Conservation (phyloP, 2,113 vertebrate species). For the Oncorhynchus tshawytscha region DNA sequence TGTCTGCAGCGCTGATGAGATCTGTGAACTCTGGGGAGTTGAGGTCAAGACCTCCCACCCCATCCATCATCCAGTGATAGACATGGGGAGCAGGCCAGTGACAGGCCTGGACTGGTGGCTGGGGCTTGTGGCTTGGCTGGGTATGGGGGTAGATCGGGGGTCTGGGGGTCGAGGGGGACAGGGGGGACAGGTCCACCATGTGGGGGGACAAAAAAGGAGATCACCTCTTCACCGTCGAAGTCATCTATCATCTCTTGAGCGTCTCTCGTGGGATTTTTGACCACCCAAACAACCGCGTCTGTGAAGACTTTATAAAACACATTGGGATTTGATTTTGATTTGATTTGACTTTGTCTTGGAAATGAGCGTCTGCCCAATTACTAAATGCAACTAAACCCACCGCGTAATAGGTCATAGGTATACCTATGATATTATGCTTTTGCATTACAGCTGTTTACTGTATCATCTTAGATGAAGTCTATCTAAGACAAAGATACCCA, state of each 20-base stretch:
- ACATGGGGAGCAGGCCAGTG: conserved; percentile 77
- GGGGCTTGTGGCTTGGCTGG: not conserved
- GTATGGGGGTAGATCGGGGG: conserved; percentile 37
- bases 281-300: too few species aligned
- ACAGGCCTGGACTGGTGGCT: conserved; percentile 58
- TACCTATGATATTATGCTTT: not conserved
- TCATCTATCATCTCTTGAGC: too few species aligned
- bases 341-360: too few species aligned
- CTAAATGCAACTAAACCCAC: not conserved
- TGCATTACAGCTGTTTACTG: not conserved
- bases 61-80: conserved; percentile 81
- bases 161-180: conserved; percentile 41
- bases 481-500: not conserved
- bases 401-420: not conserved
- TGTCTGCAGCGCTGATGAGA: conserved; percentile 72
- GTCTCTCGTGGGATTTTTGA: too few species aligned
- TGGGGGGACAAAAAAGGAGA: too few species aligned
- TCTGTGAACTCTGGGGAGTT: conserved; percentile 70
- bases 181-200: too few species aligned
- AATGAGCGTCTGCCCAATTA: too few species aligned
- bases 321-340: too few species aligned
- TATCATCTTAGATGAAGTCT: not conserved
- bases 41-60: conserved; percentile 76
- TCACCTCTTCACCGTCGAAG: too few species aligned
- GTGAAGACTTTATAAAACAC: too few species aligned